Evolutionary conservation across 2,113 vertebrate species (phyloP).

Genomic region (Platysteira castanea): DNA sequence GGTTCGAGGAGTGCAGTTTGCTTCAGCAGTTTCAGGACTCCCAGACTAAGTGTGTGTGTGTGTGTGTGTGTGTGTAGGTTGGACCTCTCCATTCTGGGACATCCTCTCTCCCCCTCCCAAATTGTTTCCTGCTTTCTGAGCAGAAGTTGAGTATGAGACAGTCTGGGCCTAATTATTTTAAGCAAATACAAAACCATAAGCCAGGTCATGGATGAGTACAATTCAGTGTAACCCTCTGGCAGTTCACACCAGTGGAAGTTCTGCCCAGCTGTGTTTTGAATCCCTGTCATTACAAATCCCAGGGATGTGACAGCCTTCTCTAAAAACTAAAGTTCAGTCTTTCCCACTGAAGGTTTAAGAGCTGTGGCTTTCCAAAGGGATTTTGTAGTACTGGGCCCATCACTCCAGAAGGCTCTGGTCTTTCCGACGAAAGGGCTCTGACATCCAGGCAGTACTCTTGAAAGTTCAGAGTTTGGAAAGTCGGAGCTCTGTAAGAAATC

Average conservation of each 20-base stretch:
- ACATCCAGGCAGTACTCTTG: neutral
- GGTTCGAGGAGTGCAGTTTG: neutral
- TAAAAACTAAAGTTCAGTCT: neutral
- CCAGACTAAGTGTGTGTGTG: neutral
- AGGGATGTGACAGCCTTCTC: neutral
- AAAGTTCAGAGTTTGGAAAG: neutral
- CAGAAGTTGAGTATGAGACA: neutral
- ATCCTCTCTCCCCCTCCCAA: neutral
- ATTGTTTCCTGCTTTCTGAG: neutral
- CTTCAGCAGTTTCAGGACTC: neutral
- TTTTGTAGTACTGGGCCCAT: conserved; percentile 4
- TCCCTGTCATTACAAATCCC: neutral
- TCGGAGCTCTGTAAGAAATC: neutral
- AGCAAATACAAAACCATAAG: neutral
- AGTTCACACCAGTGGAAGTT: neutral
- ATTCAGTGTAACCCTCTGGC: neutral
- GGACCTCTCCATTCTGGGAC: neutral
- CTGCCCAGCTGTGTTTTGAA: neutral
- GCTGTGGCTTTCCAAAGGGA: conserved; percentile 38
- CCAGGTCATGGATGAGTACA: neutral
- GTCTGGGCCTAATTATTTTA: neutral
- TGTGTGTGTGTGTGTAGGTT: neutral
- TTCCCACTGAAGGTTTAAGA: neutral
- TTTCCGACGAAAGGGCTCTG: conserved; percentile 13
- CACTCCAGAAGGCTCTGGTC: conserved; percentile 30